phyloP scores from a whole-genome alignment of 1,140 invertebrate genomes.

The Aphis craccivora region DNA sequence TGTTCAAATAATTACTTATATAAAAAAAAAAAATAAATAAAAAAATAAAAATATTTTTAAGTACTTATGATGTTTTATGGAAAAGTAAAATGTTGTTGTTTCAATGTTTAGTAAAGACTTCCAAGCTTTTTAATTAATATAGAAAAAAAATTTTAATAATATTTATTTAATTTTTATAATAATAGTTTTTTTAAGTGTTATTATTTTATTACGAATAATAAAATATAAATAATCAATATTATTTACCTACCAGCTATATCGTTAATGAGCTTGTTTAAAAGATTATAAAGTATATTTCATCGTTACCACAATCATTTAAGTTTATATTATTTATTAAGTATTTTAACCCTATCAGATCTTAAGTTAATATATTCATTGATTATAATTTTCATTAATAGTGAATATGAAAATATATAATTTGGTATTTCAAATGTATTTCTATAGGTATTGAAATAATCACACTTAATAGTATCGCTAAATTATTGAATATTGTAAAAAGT shows the following conservation, averaged over 20 bases:
- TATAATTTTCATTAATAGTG: neutral
- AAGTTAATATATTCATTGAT: neutral
- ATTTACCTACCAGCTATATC: neutral
- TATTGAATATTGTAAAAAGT: constrained; percentile 12
- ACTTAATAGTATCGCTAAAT: neutral
- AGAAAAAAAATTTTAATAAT: neutral
- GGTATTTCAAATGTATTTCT: neutral
- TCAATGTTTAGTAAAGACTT: neutral
- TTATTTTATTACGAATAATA: neutral
- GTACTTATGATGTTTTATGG: neutral
- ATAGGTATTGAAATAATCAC: neutral
- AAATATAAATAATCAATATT: neutral
- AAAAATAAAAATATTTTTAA: neutral
- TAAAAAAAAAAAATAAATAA: neutral
- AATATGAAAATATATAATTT: neutral
- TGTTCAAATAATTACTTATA: neutral
- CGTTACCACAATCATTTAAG: constrained; percentile 11
- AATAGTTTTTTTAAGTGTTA: neutral
- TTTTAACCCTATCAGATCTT: neutral
- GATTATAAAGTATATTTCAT: neutral
- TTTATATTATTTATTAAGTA: neutral
- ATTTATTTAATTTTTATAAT: neutral
- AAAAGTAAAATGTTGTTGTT: neutral
- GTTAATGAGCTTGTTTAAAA: neutral
- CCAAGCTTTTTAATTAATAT: neutral